Base-by-base conservation (phyloP, 2,797 vertebrate species). In the Craterocephalus amniculus region DNA sequence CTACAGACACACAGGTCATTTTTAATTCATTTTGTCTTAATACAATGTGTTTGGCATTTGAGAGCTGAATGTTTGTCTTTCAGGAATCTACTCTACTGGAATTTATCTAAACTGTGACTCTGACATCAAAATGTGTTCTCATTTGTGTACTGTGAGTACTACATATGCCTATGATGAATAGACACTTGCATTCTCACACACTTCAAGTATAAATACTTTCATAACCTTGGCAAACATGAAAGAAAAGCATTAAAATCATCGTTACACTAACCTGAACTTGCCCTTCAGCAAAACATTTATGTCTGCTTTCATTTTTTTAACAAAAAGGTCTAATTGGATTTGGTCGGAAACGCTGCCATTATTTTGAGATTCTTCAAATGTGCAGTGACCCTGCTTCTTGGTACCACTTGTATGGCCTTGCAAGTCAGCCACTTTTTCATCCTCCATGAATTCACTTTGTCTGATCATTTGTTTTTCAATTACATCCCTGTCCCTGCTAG, bases 381-480 rank as follows among this genome's bases (percentile, higher is more conserved):
- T 86, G 63, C 56, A n/a, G 63, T 78, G 84, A 87, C 77, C 83
- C 83, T 36, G 74, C 63, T 65, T 70, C 80, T 64, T 32, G 74
- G 52, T 24, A 43, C 51, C 16, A 48, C 69, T 77, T 43, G 22
- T 60, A 71, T 52, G 14, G 78, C 9, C 68, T 72, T 4, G 63
- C 26, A 5, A 86, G 66, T 70, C 43, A 6, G n/a, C 76, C 62
- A 70, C 72, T 85, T 88, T 87, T 84, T 84, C 85, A 79, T 73
- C 77, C 80, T 51, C 61, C 1, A 35, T 71, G 89, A 91, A 90
- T 92, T 80, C 82, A 81, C 86, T 90, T 90, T 88, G 89, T 89
- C 89, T 91, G 87, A 90, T 92, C 89, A 85, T 92, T 93, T 92
- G 89, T 91, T 93, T 92, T 91, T 85, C 92, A 90, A 91, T 92